Base-by-base conservation (phyloP, 1,140 invertebrate species). In the Drosophila pectinifera region DNA sequence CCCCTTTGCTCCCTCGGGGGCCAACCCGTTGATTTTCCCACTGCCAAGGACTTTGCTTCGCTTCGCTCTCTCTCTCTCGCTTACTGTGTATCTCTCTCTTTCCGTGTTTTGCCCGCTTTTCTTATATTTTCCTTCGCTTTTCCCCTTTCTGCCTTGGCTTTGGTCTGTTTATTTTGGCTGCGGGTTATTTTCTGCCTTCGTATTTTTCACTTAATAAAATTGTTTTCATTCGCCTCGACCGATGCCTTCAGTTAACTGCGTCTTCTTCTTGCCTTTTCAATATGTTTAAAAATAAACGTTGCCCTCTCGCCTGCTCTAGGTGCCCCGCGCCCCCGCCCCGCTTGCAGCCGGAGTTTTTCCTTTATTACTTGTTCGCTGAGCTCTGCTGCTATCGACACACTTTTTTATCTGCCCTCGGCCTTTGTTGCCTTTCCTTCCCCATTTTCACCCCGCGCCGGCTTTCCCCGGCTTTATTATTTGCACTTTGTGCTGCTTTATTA, bases 121-220 rank as follows among this genome's bases (percentile, higher is more conserved):
- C 82, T 72, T 77, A 20, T 20, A 34, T 31, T 24, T 46, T 39
- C 22, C 63, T 43, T 57, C 31, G 64, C 53, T 46, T 49, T 45
- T 49, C 65, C 55, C 57, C 51, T 34, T 43, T 67, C 55, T 73
- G 56, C 65, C 53, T 76, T 64, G 73, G 75, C 64, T 54, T 59
- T 75, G 57, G 74, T 80, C 65, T 85, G 81, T 88, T 88, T 88
- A 76, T 83, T 82, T 88, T 88, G 84, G 84, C 76, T 89, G 51
- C 67, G 76, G 79, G 84, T 83, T 88, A 78, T 88, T 88, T 89
- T 89, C 73, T 82, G 79, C 83, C 74, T 67, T 79, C 75, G 83
- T 83, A 86, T 86, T 86, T 89, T 86, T 89, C 83, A 88, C 83
- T 88, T 88, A 88, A 88, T 88, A 89, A 88, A 88, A 88, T 88